Conservation (phyloP, 2,797 vertebrate genomes). For the Cygnus olor region DNA sequence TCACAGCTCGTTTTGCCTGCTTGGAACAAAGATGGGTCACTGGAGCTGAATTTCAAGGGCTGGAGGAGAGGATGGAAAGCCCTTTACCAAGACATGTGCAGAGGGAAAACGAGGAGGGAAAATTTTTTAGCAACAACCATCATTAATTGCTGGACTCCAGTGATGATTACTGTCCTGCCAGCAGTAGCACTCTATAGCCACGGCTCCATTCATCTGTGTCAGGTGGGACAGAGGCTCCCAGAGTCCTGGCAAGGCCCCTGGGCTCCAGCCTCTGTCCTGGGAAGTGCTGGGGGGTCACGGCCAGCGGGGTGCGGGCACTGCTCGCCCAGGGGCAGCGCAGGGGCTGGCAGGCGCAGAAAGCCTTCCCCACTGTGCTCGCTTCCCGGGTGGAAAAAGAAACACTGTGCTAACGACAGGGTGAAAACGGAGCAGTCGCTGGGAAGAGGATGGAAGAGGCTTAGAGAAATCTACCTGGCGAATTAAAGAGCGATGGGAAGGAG, state of each 20-base stretch:
- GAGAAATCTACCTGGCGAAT: background rate
- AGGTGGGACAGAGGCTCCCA: background rate
- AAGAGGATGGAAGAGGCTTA: background rate
- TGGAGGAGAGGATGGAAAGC: background rate
- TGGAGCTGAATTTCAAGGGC: background rate
- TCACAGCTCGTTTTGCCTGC: background rate
- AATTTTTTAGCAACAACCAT: background rate
- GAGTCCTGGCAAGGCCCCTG: background rate
- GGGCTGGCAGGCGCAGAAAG: background rate
- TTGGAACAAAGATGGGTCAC: background rate
- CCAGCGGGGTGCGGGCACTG: fast-evolving
- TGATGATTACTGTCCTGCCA: background rate
- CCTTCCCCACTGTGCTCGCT: background rate
- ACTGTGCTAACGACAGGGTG: background rate
- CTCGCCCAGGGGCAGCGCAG: background rate
- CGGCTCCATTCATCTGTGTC: background rate
- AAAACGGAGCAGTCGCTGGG: background rate
- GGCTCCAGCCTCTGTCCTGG: background rate
- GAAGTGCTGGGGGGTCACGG: background rate
- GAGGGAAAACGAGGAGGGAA: background rate
- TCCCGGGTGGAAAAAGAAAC: background rate
- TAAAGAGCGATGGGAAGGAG: background rate
- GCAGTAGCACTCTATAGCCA: background rate
- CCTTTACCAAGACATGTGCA: background rate
- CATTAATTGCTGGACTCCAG: background rate